Conservation (phyloP, 2,113 vertebrate genomes). For the Ranitomeya variabilis region DNA sequence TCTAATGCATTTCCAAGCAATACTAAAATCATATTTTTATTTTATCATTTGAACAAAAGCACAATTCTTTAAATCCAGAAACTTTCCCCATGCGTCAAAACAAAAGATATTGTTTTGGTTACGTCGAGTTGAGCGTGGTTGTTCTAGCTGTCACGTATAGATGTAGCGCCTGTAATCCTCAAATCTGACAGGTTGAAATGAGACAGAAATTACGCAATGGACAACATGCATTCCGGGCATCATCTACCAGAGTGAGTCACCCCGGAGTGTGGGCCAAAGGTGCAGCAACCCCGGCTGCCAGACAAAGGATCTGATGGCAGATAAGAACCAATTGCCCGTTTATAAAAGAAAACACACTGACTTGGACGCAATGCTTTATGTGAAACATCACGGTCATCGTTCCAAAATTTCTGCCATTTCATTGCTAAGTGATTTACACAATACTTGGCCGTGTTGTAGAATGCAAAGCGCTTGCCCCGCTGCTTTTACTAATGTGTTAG, state of each 20-base stretch:
- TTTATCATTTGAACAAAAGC: not conserved
- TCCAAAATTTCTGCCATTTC: not conserved
- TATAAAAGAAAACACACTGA: not conserved
- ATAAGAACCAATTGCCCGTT: not conserved
- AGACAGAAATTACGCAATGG: conserved; percentile 29
- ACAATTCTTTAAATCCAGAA: not conserved
- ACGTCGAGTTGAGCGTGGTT: not conserved
- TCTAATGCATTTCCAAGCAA: conserved; percentile 29
- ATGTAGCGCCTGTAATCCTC: not conserved
- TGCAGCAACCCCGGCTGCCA: not conserved
- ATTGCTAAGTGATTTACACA: not conserved
- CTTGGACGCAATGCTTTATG: not conserved
- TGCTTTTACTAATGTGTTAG: not conserved
- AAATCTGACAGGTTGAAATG: conserved; percentile 2
- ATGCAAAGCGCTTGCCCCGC: not conserved
- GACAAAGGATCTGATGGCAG: conserved; percentile 7
- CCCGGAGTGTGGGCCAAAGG: conserved; percentile 13
- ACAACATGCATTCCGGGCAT: conserved; percentile 26
- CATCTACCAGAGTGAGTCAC: conserved; percentile 12
- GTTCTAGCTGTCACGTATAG: conserved; percentile 2
- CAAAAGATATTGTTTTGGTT: conserved; percentile 19
- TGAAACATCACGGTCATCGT: not conserved
- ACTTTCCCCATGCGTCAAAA: not conserved
- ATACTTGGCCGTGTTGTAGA: not conserved
- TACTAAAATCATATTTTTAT: not conserved